Percentiles rank a stretch among this genome's conserved stretches.
phyloP scores from a whole-genome alignment of 2,113 vertebrate genomes.

The Bos taurus region DNA sequence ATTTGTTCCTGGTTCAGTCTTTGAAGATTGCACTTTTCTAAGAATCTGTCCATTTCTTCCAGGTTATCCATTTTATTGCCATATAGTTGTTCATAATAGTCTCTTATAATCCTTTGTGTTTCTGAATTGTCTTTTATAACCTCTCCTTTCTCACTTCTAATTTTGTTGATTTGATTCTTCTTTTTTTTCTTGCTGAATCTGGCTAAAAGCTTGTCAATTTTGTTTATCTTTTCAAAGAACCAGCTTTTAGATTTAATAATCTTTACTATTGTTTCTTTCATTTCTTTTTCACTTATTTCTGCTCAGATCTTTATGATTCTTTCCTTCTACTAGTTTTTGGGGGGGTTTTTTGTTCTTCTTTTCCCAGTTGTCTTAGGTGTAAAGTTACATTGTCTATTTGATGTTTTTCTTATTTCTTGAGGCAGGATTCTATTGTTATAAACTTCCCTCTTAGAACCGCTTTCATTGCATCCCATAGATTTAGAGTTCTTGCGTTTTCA shows the following conservation, averaged over 20 bases:
- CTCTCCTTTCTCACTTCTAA: background rate
- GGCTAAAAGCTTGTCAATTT: background rate
- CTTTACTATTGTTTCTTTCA: too few relatives aligned
- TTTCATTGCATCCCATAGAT: background rate
- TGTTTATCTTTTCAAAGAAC: too few relatives aligned
- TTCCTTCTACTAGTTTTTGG: background rate
- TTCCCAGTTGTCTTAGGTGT: background rate
- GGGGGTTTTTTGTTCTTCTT: background rate
- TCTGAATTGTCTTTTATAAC: background rate
- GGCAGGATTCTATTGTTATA: background rate
- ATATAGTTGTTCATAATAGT: background rate
- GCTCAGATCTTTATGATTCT: too few relatives aligned
- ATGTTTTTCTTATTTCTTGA: background rate
- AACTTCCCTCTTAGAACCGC: background rate
- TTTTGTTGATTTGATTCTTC: background rate
- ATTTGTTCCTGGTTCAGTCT: background rate
- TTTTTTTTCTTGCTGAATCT: background rate
- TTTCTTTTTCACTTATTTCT: background rate
- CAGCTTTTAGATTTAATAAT: too few relatives aligned
- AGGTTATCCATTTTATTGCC: background rate
- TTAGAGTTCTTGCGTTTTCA: background rate
- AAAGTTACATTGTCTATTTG: background rate
- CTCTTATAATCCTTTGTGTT: background rate
- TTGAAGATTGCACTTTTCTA: background rate
- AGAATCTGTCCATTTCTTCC: background rate